Conservation (phyloP, 2,888 invertebrate species). For the Shargacucullia verbasci region DNA sequence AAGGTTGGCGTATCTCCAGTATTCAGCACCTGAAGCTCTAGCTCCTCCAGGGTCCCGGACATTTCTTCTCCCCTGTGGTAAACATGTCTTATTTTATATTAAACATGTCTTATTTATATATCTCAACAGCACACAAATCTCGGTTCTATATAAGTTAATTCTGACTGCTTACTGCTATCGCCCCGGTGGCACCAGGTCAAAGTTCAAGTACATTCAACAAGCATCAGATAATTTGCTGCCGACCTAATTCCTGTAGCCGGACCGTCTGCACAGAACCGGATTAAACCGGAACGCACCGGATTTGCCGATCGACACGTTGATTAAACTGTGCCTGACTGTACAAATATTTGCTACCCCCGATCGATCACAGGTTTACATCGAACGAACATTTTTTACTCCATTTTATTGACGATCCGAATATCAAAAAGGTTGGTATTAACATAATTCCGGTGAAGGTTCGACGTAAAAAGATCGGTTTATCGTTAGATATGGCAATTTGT, state of each 20-base stretch:
- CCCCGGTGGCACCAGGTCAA: slow-evolving; percentile 17
- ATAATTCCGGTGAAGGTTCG: slow-evolving; percentile 22
- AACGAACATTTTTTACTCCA: slow-evolving; percentile 18
- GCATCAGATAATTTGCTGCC: slow-evolving; percentile 30
- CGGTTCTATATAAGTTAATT: too few species aligned
- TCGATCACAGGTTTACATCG: slow-evolving; percentile 27
- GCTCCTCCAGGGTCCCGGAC: too few species aligned
- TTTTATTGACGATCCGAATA: slow-evolving; percentile 27
- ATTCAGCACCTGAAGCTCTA: too few species aligned
- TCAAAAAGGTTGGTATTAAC: slow-evolving; percentile 18
- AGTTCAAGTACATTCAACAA: slow-evolving; percentile 19
- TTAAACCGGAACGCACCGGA: slow-evolving; percentile 43
- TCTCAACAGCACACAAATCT: too few species aligned
- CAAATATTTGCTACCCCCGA: slow-evolving; percentile 43
- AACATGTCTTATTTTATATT: too few species aligned
- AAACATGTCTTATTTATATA: too few species aligned
- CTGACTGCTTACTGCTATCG: too few species aligned
- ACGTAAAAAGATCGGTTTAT: slow-evolving; percentile 31
- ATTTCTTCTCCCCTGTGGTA: too few species aligned
- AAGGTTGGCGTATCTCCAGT: too few species aligned
- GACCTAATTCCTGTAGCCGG: slow-evolving; percentile 32
- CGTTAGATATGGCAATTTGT: slow-evolving; percentile 11
- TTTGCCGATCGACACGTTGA: slow-evolving; percentile 40
- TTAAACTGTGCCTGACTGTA: slow-evolving; percentile 43
- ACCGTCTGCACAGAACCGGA: slow-evolving; percentile 24